These are phyloP conservation scores for Brachionus asplanchnoidis DNA, from an alignment of 1,140 invertebrate genomes.

Conservation along the genomic window DNA sequence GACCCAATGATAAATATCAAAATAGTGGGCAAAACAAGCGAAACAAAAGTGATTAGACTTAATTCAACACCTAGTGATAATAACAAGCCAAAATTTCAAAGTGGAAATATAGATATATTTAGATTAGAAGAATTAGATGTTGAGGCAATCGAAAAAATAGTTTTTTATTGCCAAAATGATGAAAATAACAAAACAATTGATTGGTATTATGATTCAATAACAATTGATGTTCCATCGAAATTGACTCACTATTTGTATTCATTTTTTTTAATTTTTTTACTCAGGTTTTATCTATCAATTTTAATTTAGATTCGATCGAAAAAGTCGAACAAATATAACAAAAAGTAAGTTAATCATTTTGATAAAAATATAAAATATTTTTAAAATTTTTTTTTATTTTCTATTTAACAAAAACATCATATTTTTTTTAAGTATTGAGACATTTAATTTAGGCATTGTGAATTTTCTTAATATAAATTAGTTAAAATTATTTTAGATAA, in stretches of 20 bases:
- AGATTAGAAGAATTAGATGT: slow-evolving; percentile 21
- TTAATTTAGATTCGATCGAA: background rate
- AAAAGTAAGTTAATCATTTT: background rate
- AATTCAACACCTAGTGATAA: slow-evolving; percentile 39
- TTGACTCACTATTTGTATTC: slow-evolving; percentile 4
- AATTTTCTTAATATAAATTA: no score
- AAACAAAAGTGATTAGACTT: background rate
- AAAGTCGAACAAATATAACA: background rate
- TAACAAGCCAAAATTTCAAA: slow-evolving; percentile 25
- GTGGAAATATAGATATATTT: slow-evolving; percentile 36
- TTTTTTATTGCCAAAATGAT: background rate
- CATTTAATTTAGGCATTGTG: no score
- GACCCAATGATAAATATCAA: background rate
- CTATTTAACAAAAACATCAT: background rate
- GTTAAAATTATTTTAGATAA: no score
- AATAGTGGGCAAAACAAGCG: background rate
- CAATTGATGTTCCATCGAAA: slow-evolving; percentile 51
- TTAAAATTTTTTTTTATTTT: no score
- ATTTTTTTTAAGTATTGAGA: background rate
- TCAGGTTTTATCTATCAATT: background rate
- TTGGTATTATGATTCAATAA: slow-evolving; percentile 55
- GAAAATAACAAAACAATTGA: slow-evolving; percentile 44
- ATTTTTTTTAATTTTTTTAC: background rate
- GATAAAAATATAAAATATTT: no score
- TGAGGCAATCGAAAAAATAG: background rate